Percentiles rank a stretch among this genome's conserved stretches.
phyloP scores from a whole-genome alignment of 2,888 invertebrate species.

The Stenchaetothrips biformis region DNA sequence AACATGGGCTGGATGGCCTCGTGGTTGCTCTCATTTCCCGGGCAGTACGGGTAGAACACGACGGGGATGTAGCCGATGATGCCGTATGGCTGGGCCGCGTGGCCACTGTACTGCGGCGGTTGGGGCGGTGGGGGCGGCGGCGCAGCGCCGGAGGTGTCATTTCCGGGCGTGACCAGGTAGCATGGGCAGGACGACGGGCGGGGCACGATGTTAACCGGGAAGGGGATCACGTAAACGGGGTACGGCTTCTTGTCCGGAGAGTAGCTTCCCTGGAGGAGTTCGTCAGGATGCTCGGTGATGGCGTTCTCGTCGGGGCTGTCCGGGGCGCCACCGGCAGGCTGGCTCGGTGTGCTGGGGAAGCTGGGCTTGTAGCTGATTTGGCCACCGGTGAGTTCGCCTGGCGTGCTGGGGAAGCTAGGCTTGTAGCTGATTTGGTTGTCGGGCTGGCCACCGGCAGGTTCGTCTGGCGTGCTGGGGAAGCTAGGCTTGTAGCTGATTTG shows the following conservation, averaged over 20 bases:
- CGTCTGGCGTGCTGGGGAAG: constrained; percentile 36
- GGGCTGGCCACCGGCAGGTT: too few species aligned
- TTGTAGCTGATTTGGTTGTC: constrained; percentile 28
- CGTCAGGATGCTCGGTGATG: constrained; percentile 4
- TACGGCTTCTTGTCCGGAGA: constrained; percentile 35
- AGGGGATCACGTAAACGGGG: constrained; percentile 52
- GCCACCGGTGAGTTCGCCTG: too few species aligned
- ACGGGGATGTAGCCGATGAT: constrained; percentile 67
- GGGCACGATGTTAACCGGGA: constrained; percentile 56
- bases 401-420: constrained; percentile 36
- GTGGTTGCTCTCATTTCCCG: constrained; percentile 48
- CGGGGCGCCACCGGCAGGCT: background rate
- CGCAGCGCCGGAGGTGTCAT: constrained; percentile 46
- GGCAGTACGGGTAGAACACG: constrained; percentile 64
- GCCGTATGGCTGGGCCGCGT: constrained; percentile 51
- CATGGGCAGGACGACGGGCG: constrained; percentile 60
- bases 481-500: constrained; percentile 32
- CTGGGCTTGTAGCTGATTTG: constrained; percentile 31
- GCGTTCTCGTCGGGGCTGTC: constrained; percentile 29
- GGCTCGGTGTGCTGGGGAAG: constrained; percentile 35
- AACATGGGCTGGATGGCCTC: constrained; percentile 53
- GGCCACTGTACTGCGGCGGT: constrained; percentile 38
- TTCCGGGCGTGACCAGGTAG: constrained; percentile 55
- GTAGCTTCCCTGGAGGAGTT: constrained; percentile 26
- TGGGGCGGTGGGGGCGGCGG: constrained; percentile 37